A percentile compares a stretch with the other conserved stretches of the same genome.
phyloP scores from a whole-genome alignment of 2,888 invertebrate species.

The Mechanitis mazaeus region DNA sequence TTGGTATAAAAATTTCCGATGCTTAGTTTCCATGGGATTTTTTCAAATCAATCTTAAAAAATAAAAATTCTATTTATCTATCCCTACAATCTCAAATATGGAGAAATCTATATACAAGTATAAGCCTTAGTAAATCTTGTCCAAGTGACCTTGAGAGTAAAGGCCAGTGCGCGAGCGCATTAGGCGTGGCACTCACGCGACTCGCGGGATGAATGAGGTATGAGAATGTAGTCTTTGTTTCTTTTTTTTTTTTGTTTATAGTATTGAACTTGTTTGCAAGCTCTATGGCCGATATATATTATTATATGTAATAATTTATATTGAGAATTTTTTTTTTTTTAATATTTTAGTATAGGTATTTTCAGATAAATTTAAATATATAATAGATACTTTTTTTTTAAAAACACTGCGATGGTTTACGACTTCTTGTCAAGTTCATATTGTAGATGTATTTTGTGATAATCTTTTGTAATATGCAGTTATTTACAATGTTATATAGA shows the following conservation, averaged over 20 bases:
- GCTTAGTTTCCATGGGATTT: background rate
- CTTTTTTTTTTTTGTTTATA: slow-evolving; percentile 4
- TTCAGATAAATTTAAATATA: no score
- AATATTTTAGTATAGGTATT: no score
- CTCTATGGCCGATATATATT: no score
- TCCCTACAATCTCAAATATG: background rate
- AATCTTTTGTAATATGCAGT: no score
- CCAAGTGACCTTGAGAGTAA: slow-evolving; percentile 68
- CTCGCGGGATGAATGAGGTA: slow-evolving; percentile 9
- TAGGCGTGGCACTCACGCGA: slow-evolving; percentile 52
- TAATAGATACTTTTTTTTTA: background rate
- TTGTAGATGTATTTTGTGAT: background rate
- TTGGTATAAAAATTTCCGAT: background rate
- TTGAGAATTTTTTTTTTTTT: no score
- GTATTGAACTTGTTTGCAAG: background rate
- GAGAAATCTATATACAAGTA: background rate
- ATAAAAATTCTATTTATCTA: background rate
- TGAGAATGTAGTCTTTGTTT: background rate
- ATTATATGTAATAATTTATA: no score
- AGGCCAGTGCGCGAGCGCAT: slow-evolving; percentile 52
- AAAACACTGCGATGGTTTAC: background rate
- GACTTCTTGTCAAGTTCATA: background rate
- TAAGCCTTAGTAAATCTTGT: slow-evolving; percentile 39
- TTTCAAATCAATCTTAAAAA: no score
- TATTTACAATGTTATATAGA: no score